A percentile compares a stretch with the other conserved stretches of the same genome.
These are phyloP conservation scores for Scaptomyza pallida DNA, from an alignment of 1,140 invertebrate species.

Conservation along the genomic window DNA sequence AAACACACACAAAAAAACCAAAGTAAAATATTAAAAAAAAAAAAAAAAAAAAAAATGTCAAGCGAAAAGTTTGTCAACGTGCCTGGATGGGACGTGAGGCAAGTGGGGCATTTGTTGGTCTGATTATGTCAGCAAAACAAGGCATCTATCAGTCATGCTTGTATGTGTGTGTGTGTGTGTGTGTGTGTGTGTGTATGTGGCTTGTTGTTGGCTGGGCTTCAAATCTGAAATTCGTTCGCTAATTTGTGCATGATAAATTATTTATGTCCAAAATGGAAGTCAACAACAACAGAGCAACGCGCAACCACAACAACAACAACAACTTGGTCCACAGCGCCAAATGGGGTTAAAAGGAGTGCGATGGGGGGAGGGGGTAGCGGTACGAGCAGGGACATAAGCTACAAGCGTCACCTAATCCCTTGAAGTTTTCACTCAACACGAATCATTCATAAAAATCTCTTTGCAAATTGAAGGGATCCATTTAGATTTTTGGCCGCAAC, in stretches of 20 bases:
- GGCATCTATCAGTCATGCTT: constrained; percentile 64
- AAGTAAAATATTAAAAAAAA: not conserved
- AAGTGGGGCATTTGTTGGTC: not conserved
- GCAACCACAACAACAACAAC: constrained; percentile 27
- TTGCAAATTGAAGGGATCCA: constrained; percentile 21
- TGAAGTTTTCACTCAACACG: constrained; percentile 33
- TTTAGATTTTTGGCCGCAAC: constrained; percentile 15
- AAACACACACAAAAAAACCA: not conserved
- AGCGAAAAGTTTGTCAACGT: constrained; percentile 62
- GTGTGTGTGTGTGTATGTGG: constrained; percentile 13
- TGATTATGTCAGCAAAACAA: constrained; percentile 47
- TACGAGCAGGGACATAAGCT: not conserved
- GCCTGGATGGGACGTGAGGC: not conserved
- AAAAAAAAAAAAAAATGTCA: constrained; percentile 26
- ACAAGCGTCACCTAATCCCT: constrained; percentile 25
- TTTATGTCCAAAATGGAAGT: constrained; percentile 74
- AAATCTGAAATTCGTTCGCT: constrained; percentile 72
- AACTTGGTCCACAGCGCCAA: not conserved
- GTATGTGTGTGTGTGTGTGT: constrained; percentile 4
- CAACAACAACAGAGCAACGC: constrained; percentile 41
- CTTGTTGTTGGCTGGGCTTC: constrained; percentile 35
- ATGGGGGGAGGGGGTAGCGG: not conserved
- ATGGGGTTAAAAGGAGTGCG: constrained; percentile 2
- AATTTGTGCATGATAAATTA: constrained; percentile 83
- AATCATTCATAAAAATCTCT: constrained; percentile 32